Evolutionary conservation across 2,113 vertebrate genomes (phyloP).

Genomic region (Atlantisia rogersi): DNA sequence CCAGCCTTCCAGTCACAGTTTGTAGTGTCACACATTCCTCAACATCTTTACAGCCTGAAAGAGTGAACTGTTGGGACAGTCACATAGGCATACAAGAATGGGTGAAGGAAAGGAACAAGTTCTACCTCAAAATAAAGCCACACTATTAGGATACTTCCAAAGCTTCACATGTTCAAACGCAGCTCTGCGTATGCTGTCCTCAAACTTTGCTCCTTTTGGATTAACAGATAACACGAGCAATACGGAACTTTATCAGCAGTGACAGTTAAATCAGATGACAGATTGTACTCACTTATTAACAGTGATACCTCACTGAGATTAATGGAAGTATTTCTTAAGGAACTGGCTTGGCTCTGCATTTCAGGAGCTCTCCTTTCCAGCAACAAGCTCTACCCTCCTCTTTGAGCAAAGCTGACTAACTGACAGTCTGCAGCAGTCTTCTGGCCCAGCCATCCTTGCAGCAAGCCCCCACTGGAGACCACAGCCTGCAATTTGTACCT

Average conservation of each 20-base stretch:
- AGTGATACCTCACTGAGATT: not conserved
- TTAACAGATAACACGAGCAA: not conserved
- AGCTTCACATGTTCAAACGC: not conserved
- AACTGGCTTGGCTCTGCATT: not conserved
- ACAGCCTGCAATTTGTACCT: not conserved
- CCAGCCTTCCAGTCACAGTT: not conserved
- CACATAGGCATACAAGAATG: not conserved
- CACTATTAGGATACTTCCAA: not conserved
- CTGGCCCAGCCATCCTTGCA: not conserved
- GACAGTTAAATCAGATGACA: not conserved
- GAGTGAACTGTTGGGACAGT: not conserved
- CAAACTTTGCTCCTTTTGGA: not conserved
- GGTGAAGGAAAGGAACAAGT: not conserved
- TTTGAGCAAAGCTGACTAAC: not conserved
- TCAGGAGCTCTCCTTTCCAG: not conserved
- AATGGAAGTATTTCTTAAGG: not conserved
- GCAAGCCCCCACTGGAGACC: not conserved
- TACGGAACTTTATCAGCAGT: not conserved
- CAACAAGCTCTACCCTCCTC: not conserved
- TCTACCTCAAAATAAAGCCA: not conserved
- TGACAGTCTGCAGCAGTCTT: not conserved
- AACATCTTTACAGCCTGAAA: not conserved
- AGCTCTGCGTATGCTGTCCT: not conserved
- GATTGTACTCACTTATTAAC: not conserved
- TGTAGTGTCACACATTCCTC: not conserved